phyloP scores from a whole-genome alignment of 2,888 invertebrate species.

The Hermodice carunculata region DNA sequence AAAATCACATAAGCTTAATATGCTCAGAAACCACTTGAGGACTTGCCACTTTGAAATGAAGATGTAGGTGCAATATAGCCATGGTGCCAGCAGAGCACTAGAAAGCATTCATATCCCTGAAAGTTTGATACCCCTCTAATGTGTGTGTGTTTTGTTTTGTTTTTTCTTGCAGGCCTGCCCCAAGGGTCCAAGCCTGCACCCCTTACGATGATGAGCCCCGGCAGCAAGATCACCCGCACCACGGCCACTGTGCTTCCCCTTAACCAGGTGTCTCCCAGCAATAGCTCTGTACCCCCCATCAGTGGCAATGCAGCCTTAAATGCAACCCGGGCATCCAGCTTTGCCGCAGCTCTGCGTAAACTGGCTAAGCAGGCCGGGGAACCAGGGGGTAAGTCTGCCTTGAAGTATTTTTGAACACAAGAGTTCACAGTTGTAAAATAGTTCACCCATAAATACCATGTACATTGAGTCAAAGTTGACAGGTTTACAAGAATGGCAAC shows the following conservation, averaged over 20 bases:
- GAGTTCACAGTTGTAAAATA: too few relatives aligned
- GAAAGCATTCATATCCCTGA: too few relatives aligned
- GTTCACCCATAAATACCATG: too few relatives aligned
- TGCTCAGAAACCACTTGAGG: too few relatives aligned
- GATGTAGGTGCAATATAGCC: too few relatives aligned
- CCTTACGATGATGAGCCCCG: conserved; percentile 59
- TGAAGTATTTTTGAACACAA: too few relatives aligned
- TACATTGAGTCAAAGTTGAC: too few relatives aligned
- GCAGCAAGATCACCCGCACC: conserved; percentile 54
- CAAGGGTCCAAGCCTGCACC: conserved; percentile 63
- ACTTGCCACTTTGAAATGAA: too few relatives aligned
- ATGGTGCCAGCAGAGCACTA: too few relatives aligned
- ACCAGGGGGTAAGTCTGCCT: conserved; percentile 6
- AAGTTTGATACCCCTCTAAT: too few relatives aligned
- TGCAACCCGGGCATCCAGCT: conserved; percentile 74
- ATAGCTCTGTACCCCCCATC: conserved; percentile 42
- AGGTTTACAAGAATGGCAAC: too few relatives aligned
- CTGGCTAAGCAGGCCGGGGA: conserved; percentile 88
- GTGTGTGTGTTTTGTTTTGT: neutral
- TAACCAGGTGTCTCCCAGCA: conserved; percentile 61
- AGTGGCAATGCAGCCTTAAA: conserved; percentile 45
- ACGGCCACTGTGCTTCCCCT: conserved; percentile 69
- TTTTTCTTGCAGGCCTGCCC: conserved; percentile 42
- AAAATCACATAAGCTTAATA: too few relatives aligned
- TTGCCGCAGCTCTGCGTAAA: conserved; percentile 91